Evolutionary conservation across 2,797 vertebrate species (phyloP), one percentile per base, ranked within the genome.

Genomic region (Cygnus olor): DNA sequence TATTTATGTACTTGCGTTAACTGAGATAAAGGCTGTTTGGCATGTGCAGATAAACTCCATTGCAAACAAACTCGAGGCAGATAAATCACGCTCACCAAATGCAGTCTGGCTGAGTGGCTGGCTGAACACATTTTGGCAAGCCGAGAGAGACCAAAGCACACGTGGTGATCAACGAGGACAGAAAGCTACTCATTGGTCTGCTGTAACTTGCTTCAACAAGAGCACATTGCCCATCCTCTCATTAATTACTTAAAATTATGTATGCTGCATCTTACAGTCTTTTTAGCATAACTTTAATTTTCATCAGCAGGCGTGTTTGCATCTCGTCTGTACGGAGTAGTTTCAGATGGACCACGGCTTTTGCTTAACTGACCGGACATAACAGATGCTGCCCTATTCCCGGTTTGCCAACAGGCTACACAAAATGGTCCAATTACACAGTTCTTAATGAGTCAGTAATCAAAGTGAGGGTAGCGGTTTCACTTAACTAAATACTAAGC

Each of bases 311-410:
- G 7, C 17, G 5, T 34, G 16, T 89, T 40, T 66, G 40, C 57
- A 44, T n/a, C 47, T 70, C 11, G 5, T 47, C 60, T 60, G 7
- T 9, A 5, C 0, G 0, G 24, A 53, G 30, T 42, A 56, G 30
- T 57, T 82, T 34, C 51, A 76, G 32, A 60, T 3, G 6, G 58
- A 58, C 56, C 22, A 30, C 13, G 40, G 66, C 36, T 86, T 92
- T 51, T 79, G n/a, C 53, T 82, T 47, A 70, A 34, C 51, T 49
- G 60, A 80, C 22, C 56, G 54, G 45, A 34, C 3, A 72, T 22
- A 77, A 53, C 0, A 63, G 38, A 76, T 53, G 25, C 58, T 56
- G 42, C 3, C 49, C 63, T 58, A 15, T 18, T 36, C 32, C 2
- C 51, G 28, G 28, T 60, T 70, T 63, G 38, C 18, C 70, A 49